Percentiles rank a stretch among this genome's conserved stretches.
Conservation (phyloP, 2,113 vertebrate genomes). For the Pterocles gutturalis region DNA sequence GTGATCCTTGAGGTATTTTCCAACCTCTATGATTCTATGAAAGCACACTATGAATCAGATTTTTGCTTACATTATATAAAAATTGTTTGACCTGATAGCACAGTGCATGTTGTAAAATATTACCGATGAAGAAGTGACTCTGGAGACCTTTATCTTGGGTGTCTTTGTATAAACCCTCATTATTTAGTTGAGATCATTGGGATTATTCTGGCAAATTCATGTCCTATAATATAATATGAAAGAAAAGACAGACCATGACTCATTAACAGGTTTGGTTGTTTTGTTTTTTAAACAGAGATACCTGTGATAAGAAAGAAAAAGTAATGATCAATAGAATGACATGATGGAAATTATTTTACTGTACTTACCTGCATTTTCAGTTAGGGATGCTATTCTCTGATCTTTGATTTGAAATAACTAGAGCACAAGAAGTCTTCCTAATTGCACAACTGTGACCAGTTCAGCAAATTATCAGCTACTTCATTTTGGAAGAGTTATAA, state of each 20-base stretch:
- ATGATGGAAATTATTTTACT: background rate
- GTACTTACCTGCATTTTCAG: background rate
- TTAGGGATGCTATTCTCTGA: background rate
- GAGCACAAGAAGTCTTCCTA: background rate
- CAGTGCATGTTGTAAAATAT: background rate
- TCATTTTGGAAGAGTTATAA: background rate
- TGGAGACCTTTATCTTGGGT: background rate
- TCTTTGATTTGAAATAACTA: background rate
- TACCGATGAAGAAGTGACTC: background rate
- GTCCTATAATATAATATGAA: background rate
- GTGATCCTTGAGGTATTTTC: too few species aligned
- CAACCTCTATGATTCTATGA: too few species aligned
- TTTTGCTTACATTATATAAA: background rate
- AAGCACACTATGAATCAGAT: background rate
- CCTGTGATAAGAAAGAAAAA: background rate
- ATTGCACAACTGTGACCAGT: background rate
- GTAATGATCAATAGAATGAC: background rate
- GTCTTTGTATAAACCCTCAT: background rate
- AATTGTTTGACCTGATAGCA: background rate
- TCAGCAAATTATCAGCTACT: conserved; percentile 3
- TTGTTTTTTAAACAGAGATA: background rate
- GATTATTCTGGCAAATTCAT: background rate
- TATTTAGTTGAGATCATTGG: background rate
- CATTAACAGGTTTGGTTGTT: background rate
- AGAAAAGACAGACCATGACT: background rate